A percentile compares a stretch with the other conserved stretches of the same genome.
Conservation (phyloP, 2,888 invertebrate genomes). For the Sarcophaga subvicina region DNA sequence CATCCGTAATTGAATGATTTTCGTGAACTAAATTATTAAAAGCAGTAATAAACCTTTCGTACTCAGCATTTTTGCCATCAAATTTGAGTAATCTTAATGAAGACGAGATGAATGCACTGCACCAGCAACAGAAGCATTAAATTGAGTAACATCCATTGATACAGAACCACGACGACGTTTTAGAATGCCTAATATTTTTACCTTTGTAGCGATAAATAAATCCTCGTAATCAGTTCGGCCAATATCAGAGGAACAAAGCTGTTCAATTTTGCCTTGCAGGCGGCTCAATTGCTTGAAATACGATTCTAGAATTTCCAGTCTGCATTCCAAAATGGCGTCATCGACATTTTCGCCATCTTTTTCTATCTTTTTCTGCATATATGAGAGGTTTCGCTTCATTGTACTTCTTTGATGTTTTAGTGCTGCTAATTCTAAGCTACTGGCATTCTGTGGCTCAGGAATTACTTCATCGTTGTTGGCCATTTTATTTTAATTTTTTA, state of each 20-base stretch:
- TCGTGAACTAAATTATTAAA: slow-evolving; percentile 40
- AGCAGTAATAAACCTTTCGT: slow-evolving; percentile 32
- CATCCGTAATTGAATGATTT: slow-evolving; percentile 3
- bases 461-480: no score
- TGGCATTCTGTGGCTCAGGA: background rate
- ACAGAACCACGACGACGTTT: slow-evolving; percentile 11
- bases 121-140: slow-evolving; percentile 3
- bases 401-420: background rate
- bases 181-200: slow-evolving; percentile 18
- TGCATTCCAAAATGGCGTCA: slow-evolving; percentile 16
- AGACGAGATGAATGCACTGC: slow-evolving; percentile 3
- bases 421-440: background rate
- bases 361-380: slow-evolving; percentile 27
- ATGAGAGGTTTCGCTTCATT: slow-evolving; percentile 21
- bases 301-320: slow-evolving; percentile 51
- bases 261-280: slow-evolving; percentile 55
- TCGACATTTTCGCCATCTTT: slow-evolving; percentile 31
- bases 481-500: no score
- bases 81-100: slow-evolving; percentile 26
- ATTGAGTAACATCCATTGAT: background rate
- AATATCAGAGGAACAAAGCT: slow-evolving; percentile 27
- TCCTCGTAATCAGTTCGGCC: slow-evolving; percentile 37
- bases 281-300: slow-evolving; percentile 54
- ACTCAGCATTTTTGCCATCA: slow-evolving; percentile 42
- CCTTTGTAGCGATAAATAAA: slow-evolving; percentile 17